phyloP scores from a whole-genome alignment of 2,797 vertebrate genomes.

The Gymnothorax javanicus region DNA sequence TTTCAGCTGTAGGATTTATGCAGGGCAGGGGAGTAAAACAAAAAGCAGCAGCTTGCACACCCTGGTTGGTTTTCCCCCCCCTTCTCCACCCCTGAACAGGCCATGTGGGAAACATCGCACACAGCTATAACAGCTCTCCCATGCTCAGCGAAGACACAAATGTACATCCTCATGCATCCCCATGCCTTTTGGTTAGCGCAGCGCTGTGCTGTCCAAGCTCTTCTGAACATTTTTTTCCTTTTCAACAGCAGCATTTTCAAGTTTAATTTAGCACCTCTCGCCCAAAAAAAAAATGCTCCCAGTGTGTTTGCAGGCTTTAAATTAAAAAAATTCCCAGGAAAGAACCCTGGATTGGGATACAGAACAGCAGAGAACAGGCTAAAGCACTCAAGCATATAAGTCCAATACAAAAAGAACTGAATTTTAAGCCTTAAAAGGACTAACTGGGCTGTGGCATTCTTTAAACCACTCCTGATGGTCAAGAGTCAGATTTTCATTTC shows the following conservation, averaged over 20 bases:
- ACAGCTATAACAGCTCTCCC: not conserved
- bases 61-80: not conserved
- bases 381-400: conserved; percentile 52
- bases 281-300: conserved; percentile 64
- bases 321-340: conserved; percentile 62
- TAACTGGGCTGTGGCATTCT: not conserved
- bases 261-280: conserved; percentile 70
- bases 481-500: too few relatives aligned
- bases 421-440: not conserved
- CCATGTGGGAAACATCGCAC: not conserved
- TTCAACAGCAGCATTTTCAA: conserved; percentile 55
- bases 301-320: conserved; percentile 59
- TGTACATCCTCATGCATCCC: conserved; percentile 7
- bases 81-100: not conserved
- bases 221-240: conserved; percentile 27
- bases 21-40: not conserved
- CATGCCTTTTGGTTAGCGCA: conserved; percentile 13
- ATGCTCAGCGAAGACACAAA: not conserved
- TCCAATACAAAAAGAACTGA: conserved; percentile 26
- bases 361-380: conserved; percentile 63
- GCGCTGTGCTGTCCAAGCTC: conserved; percentile 29
- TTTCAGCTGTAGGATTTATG: not conserved
- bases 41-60: not conserved
- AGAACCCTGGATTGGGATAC: conserved; percentile 65
- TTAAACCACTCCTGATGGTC: not conserved